Base-by-base conservation (phyloP, 2,888 invertebrate species). In the Gari tellinella region DNA sequence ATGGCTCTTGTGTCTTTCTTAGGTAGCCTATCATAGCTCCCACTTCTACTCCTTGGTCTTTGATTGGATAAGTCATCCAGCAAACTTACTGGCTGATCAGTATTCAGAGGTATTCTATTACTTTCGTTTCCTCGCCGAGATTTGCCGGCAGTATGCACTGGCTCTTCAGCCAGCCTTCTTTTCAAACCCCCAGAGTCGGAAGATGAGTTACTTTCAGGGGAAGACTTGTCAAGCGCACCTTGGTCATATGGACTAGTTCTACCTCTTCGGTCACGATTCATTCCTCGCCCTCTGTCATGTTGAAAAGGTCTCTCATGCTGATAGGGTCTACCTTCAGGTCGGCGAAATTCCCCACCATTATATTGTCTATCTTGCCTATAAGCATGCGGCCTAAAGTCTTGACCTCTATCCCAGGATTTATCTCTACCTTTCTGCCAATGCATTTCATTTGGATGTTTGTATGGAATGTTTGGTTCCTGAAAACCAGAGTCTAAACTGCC, bases 191-290 rank as follows among this genome's bases (percentile, higher is more conserved):
- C 37, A 31, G 76, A 76, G 37, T 80, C 80, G 17, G 66, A 56
- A 14, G 73, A 77, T 10, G 76, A 77, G 10, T 67, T 72, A 26
- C 76, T 77, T 46, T 77, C 76, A 12, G 76, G 76, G 1, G 72
- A 72, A 41, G 41, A 68, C 15, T 65, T 64, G 37, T 77, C 76
- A 15, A 15, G n/a, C 21, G 17, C 40, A n/a, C 23, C 17, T 10
- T 38, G 41, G n/a, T 55, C 55, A 19, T 56, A 49, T 19, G 55
- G 48, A 46, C 40, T 48, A 26, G 23, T 31, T 38, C 56, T 31
- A 7, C 66, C 65, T 37, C 43, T 67, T 4, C 41, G 31, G 14
- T 51, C 53, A 23, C 72, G 51, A n/a, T 52, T 38, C 8, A 41
- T 26, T 2, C 55, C 61, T 38, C 78, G 62, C 12, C 77, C 69